Evolutionary conservation across 2,888 invertebrate species (phyloP).

Genomic region (Entomobrya multifasciata): DNA sequence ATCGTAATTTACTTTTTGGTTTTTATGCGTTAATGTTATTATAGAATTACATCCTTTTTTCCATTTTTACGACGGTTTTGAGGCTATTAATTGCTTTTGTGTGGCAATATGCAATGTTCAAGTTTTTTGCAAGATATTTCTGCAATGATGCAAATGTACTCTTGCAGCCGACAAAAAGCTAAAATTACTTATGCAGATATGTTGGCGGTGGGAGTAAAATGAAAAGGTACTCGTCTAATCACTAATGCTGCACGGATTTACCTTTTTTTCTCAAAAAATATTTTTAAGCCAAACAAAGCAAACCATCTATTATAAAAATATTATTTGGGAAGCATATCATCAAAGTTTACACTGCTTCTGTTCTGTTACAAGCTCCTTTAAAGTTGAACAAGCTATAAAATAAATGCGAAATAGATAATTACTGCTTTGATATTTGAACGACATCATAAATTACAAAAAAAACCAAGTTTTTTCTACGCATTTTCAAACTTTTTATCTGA

Average conservation of each 20-base stretch:
- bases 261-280: no score
- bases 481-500: not conserved
- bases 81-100: not conserved
- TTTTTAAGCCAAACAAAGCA: no score
- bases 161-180: no score
- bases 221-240: no score
- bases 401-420: not conserved
- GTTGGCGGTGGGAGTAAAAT: not conserved
- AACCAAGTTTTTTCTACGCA: not conserved
- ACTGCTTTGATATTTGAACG: not conserved
- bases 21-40: not conserved
- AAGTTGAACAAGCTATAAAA: no score
- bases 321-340: no score
- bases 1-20: constrained; percentile 3
- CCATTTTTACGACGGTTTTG: not conserved
- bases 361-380: no score
- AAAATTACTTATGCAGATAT: not conserved
- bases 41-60: constrained; percentile 10
- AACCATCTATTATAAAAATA: no score
- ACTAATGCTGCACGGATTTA: no score
- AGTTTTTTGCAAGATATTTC: not conserved
- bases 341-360: no score
- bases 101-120: not conserved
- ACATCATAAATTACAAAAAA: no score
- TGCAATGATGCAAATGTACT: not conserved